A percentile compares a stretch with the other conserved stretches of the same genome.
These are phyloP conservation scores for Limnephilus lunatus DNA, from an alignment of 2,888 invertebrate genomes.

Conservation along the genomic window DNA sequence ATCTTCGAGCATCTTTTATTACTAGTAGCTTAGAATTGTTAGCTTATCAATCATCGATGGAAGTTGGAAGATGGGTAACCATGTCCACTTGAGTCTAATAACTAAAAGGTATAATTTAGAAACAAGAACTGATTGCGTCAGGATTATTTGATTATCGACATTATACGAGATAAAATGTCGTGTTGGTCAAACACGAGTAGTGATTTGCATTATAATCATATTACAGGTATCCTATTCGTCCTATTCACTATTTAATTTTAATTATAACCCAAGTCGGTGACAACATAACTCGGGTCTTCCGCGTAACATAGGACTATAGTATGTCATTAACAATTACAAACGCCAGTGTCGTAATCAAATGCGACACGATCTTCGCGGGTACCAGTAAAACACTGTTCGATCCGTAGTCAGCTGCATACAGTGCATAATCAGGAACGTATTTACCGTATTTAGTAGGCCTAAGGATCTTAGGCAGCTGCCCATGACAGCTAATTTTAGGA, in stretches of 20 bases:
- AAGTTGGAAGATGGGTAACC: not conserved
- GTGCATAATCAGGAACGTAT: not conserved
- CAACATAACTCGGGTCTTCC: constrained; percentile 29
- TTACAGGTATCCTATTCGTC: not conserved
- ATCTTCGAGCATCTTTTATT: too few species aligned
- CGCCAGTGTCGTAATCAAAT: constrained; percentile 12
- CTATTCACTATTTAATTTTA: constrained; percentile 10
- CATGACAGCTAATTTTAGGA: not conserved
- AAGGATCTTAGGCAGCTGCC: not conserved
- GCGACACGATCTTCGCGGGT: constrained; percentile 8
- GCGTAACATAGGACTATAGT: constrained; percentile 26
- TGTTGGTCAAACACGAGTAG: constrained; percentile 8
- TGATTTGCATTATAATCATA: constrained; percentile 8
- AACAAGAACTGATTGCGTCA: not conserved
- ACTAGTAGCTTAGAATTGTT: not conserved
- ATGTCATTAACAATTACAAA: constrained; percentile 38
- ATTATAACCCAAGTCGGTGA: constrained; percentile 7
- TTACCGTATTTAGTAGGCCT: too few species aligned
- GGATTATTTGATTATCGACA: not conserved
- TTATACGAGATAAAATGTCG: not conserved
- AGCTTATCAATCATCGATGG: not conserved
- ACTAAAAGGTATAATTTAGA: not conserved
- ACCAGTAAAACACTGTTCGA: not conserved
- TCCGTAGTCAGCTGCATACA: not conserved
- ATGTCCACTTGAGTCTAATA: not conserved